These are phyloP conservation scores for Drosophila pegasa DNA, from an alignment of 2,888 invertebrate species.

Conservation along the genomic window DNA sequence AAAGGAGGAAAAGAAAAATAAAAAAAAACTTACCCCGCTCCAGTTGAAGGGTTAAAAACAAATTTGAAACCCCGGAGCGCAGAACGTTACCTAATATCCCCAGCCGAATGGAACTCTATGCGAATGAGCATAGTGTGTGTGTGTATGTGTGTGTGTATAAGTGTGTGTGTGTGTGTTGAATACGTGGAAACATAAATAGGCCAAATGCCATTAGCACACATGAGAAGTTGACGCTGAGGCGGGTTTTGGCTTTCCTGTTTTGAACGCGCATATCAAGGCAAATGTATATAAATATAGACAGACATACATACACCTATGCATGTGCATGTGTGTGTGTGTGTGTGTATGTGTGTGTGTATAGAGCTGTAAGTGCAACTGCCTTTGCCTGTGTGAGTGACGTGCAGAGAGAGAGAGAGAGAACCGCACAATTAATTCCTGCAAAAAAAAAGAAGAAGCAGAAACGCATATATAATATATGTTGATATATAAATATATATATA, in stretches of 20 bases:
- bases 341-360: slow-evolving; percentile 20
- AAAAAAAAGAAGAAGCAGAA: slow-evolving; percentile 30
- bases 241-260: slow-evolving; percentile 65
- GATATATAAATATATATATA: background rate
- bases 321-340: slow-evolving; percentile 21
- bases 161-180: slow-evolving; percentile 32
- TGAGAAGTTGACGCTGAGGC: slow-evolving; percentile 50
- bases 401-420: slow-evolving; percentile 63
- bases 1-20: slow-evolving; percentile 19
- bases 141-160: slow-evolving; percentile 1
- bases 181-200: slow-evolving; percentile 82
- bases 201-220: slow-evolving; percentile 82
- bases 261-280: slow-evolving; percentile 10
- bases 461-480: slow-evolving; percentile 4
- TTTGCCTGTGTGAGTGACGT: slow-evolving; percentile 37
- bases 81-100: slow-evolving; percentile 68
- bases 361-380: slow-evolving; percentile 36
- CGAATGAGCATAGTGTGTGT: background rate
- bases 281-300: slow-evolving; percentile 8
- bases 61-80: slow-evolving; percentile 66
- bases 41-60: slow-evolving; percentile 63
- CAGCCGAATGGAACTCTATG: slow-evolving; percentile 19
- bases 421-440: slow-evolving; percentile 75
- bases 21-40: slow-evolving; percentile 57
- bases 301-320: slow-evolving; percentile 3